Percentiles rank a stretch among this genome's conserved stretches.
Conservation (phyloP, 2,888 invertebrate species). For the Eupeodes luniger region DNA sequence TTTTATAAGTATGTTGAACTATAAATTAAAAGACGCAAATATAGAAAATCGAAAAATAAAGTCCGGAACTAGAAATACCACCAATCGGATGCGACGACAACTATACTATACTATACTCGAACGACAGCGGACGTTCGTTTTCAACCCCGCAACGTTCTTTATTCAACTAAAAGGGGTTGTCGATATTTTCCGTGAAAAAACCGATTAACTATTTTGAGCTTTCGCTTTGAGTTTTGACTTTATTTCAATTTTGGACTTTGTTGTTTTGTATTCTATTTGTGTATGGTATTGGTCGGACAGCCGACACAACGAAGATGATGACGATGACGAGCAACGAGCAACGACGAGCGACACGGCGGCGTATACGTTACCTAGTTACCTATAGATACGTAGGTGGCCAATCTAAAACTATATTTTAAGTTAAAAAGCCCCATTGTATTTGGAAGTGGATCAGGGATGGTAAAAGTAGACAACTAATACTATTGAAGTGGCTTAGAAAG, state of each 20-base stretch:
- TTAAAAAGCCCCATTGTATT: constrained; percentile 48
- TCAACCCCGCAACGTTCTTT: constrained; percentile 70
- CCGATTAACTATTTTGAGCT: constrained; percentile 70
- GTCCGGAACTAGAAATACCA: constrained; percentile 31
- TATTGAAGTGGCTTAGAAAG: not conserved
- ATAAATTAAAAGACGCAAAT: constrained; percentile 65
- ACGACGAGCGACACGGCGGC: constrained; percentile 1
- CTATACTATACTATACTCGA: not conserved
- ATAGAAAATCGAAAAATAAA: constrained; percentile 61
- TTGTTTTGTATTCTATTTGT: constrained; percentile 54
- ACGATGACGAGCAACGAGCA: constrained; percentile 23
- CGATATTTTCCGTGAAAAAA: constrained; percentile 69
- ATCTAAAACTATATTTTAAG: constrained; percentile 64
- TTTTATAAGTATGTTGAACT: not conserved
- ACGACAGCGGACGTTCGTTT: constrained; percentile 34
- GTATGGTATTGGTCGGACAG: constrained; percentile 27
- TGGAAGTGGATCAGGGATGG: constrained; percentile 18
- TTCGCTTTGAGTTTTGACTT: constrained; percentile 28
- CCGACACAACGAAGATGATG: constrained; percentile 7
- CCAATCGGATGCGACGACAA: constrained; percentile 12
- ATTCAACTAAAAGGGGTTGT: constrained; percentile 71
- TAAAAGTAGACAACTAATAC: not conserved
- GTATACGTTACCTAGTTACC: constrained; percentile 57
- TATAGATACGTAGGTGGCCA: constrained; percentile 70
- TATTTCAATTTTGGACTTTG: constrained; percentile 59